These are phyloP conservation scores for Trichopoda pennipes DNA, from an alignment of 2,888 invertebrate species.

Conservation along the genomic window DNA sequence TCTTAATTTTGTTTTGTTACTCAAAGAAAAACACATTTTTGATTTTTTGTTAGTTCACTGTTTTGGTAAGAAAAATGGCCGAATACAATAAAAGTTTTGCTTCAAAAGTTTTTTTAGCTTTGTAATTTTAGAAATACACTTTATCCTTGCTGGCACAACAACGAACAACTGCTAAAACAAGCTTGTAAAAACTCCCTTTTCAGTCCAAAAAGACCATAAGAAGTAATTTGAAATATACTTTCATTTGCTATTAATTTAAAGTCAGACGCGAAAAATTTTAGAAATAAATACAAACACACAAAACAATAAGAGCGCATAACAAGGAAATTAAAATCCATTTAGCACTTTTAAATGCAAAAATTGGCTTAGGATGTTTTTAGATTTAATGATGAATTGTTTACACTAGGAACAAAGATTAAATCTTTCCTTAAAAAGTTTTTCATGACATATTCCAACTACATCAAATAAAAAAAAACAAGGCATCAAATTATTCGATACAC, in stretches of 20 bases:
- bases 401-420: not conserved
- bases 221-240: constrained; percentile 22
- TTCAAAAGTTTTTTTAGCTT: constrained; percentile 47
- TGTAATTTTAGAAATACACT: constrained; percentile 14
- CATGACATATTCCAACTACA: too few relatives aligned
- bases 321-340: constrained; percentile 75
- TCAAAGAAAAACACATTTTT: constrained; percentile 43
- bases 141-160: constrained; percentile 33
- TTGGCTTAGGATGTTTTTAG: constrained; percentile 73
- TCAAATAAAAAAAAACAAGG: too few relatives aligned
- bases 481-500: too few relatives aligned
- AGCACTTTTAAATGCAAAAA: constrained; percentile 75
- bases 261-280: constrained; percentile 62
- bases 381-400: constrained; percentile 7
- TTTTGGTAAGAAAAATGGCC: constrained; percentile 50
- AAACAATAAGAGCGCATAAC: not conserved
- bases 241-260: constrained; percentile 49
- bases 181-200: constrained; percentile 14
- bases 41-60: constrained; percentile 53
- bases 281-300: constrained; percentile 27
- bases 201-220: not conserved
- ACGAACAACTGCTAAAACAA: constrained; percentile 19
- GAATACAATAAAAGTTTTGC: constrained; percentile 51
- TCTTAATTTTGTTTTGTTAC: constrained; percentile 15
- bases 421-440: not conserved